phyloP scores from a whole-genome alignment of 2,888 invertebrate species.

The Ctena decussata region DNA sequence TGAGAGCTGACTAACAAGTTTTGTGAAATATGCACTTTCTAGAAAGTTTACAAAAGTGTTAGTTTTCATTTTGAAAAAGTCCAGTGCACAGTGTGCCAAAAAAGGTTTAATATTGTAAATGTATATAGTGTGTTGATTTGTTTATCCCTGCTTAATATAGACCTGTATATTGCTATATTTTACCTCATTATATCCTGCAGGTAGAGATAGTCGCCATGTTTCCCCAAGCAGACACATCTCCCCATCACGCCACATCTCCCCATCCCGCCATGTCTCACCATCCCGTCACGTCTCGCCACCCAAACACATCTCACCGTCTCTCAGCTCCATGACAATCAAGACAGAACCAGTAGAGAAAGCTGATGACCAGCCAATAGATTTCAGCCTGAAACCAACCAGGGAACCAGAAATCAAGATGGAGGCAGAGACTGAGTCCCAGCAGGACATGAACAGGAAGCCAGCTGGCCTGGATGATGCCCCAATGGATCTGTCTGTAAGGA shows the following conservation, averaged over 20 bases:
- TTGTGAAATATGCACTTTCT: too few species aligned
- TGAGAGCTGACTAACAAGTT: too few species aligned
- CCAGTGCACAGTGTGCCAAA: too few species aligned
- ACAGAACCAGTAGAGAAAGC: slow-evolving; percentile 61
- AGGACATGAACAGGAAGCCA: slow-evolving; percentile 5
- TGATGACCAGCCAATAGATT: slow-evolving; percentile 81
- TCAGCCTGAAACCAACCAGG: slow-evolving; percentile 74
- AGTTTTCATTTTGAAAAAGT: too few species aligned
- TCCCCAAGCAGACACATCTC: slow-evolving; percentile 28
- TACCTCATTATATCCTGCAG: background rate
- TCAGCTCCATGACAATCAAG: slow-evolving; percentile 54
- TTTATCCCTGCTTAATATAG: too few species aligned
- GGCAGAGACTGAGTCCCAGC: background rate
- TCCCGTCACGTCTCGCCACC: slow-evolving; percentile 20
- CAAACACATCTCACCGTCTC: slow-evolving; percentile 25
- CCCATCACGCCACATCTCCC: slow-evolving; percentile 40
- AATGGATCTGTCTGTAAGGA: slow-evolving; percentile 80
- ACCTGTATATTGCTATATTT: too few species aligned
- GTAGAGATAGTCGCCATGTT: slow-evolving; percentile 24
- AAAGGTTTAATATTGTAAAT: too few species aligned
- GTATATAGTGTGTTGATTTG: too few species aligned
- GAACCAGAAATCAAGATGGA: slow-evolving; percentile 39
- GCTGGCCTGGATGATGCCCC: slow-evolving; percentile 58
- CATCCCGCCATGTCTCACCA: slow-evolving; percentile 35
- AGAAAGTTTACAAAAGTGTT: too few species aligned